phyloP scores from a whole-genome alignment of 23 tunicate species.

The Trididemnum nubilum region DNA sequence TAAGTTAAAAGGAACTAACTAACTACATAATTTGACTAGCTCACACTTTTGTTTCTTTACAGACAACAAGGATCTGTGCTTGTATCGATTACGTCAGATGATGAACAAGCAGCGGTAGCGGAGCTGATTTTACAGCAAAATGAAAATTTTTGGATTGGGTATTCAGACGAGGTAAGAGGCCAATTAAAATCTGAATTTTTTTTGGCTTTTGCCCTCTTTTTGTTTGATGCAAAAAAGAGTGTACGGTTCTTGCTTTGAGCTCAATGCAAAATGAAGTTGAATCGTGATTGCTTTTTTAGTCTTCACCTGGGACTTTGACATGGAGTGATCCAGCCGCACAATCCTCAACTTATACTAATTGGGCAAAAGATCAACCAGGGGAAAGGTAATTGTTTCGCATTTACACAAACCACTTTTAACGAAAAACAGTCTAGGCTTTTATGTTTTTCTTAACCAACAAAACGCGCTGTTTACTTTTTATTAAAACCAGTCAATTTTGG shows the following conservation, averaged over 20 bases:
- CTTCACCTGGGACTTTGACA: constrained; percentile 54
- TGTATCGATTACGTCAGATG: constrained; percentile 45
- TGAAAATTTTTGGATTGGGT: constrained; percentile 65
- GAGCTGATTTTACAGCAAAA: constrained; percentile 8
- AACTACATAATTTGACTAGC: neutral
- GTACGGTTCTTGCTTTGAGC: neutral
- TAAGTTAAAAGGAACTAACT: too few relatives aligned
- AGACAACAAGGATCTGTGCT: constrained; percentile 50
- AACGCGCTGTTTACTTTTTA: too few relatives aligned
- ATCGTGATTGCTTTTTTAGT: constrained; percentile 41
- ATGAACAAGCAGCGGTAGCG: constrained; percentile 52
- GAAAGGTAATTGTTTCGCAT: too few relatives aligned
- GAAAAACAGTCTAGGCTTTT: too few relatives aligned
- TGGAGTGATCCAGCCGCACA: constrained; percentile 59
- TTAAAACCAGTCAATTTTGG: too few relatives aligned
- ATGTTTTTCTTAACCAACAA: too few relatives aligned
- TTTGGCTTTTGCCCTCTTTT: neutral
- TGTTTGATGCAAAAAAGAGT: neutral
- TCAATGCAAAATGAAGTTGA: too few relatives aligned
- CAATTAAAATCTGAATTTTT: too few relatives aligned
- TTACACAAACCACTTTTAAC: too few relatives aligned
- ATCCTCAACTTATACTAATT: constrained; percentile 26
- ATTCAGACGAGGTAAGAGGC: constrained; percentile 73
- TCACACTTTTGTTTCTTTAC: neutral
- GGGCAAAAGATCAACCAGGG: constrained; percentile 50